Evolutionary conservation across 1,140 invertebrate species (phyloP).

Genomic region (Sitophilus oryzae): DNA sequence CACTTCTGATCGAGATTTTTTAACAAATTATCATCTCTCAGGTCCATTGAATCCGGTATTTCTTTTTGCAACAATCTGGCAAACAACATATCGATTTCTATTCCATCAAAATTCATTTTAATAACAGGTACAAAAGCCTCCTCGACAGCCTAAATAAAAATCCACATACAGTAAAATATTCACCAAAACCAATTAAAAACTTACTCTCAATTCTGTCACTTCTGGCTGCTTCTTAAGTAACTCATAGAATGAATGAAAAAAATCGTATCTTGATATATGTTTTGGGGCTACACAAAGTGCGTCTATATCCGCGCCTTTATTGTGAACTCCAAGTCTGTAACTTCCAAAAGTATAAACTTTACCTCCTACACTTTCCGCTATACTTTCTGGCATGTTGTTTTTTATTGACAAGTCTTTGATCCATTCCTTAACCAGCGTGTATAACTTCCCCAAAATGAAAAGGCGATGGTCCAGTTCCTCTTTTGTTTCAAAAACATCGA

Average conservation of each 20-base stretch:
- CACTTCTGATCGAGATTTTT: constrained; percentile 96
- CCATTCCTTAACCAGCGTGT: constrained; percentile 87
- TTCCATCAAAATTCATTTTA: constrained; percentile 98
- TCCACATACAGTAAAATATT: neutral
- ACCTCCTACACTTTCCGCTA: constrained; percentile 85
- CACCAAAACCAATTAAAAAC: constrained; percentile 26
- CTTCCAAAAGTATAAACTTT: constrained; percentile 99
- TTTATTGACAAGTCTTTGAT: constrained; percentile 80
- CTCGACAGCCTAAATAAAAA: constrained; percentile 72
- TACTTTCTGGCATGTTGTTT: constrained; percentile 82
- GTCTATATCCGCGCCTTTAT: constrained; percentile 97
- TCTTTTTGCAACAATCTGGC: constrained; percentile 88
- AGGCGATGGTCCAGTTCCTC: constrained; percentile 85
- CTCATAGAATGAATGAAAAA: constrained; percentile 92
- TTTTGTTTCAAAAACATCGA: constrained; percentile 87
- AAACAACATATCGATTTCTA: constrained; percentile 98
- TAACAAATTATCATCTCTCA: constrained; percentile 84
- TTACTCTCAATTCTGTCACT: constrained; percentile 75
- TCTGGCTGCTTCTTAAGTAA: constrained; percentile 81
- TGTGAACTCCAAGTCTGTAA: constrained; percentile 87
- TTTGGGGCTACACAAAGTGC: constrained; percentile 95
- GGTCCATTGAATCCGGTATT: constrained; percentile 77
- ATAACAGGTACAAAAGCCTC: constrained; percentile 99
- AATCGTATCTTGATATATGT: constrained; percentile 90
- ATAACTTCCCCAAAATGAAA: constrained; percentile 77